Evolutionary conservation across 1,140 invertebrate species (phyloP).

Genomic region (Chymomyza costata): DNA sequence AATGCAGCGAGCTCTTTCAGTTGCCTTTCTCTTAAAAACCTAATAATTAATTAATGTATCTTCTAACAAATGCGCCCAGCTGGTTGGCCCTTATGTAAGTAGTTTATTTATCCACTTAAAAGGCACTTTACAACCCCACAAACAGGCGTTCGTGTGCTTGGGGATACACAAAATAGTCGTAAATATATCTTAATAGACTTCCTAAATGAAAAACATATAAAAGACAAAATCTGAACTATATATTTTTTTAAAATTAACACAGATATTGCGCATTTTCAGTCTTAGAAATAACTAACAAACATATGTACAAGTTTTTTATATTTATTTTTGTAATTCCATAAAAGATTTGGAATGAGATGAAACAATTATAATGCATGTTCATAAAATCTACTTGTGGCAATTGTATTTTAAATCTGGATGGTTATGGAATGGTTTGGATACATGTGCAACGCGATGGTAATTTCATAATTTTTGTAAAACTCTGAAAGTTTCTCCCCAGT

Average conservation of each 20-base stretch:
- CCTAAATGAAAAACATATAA: slow-evolving; percentile 16
- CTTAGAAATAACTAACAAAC: slow-evolving; percentile 65
- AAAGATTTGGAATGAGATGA: slow-evolving; percentile 33
- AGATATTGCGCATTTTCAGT: slow-evolving; percentile 59
- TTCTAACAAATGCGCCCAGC: slow-evolving; percentile 23
- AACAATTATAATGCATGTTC: slow-evolving; percentile 59
- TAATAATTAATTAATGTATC: too few relatives aligned
- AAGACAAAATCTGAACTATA: slow-evolving; percentile 44
- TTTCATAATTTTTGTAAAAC: background rate
- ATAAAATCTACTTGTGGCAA: too few relatives aligned
- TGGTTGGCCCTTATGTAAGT: slow-evolving; percentile 14
- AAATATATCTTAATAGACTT: background rate
- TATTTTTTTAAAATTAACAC: slow-evolving; percentile 39
- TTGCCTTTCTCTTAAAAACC: slow-evolving; percentile 31
- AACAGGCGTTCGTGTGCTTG: too few relatives aligned
- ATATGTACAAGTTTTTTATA: slow-evolving; percentile 72
- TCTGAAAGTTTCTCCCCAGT: background rate
- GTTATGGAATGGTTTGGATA: too few relatives aligned
- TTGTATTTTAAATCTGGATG: too few relatives aligned
- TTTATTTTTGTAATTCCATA: slow-evolving; percentile 70
- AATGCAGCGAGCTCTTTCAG: slow-evolving; percentile 15
- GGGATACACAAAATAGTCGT: too few relatives aligned
- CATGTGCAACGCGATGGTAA: background rate
- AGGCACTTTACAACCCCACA: too few relatives aligned
- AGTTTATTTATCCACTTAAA: slow-evolving; percentile 16